Percentiles rank a stretch among this genome's conserved stretches.
Evolutionary conservation across 2,797 vertebrate species (phyloP).

Genomic region (Carcharodon carcharias): DNA sequence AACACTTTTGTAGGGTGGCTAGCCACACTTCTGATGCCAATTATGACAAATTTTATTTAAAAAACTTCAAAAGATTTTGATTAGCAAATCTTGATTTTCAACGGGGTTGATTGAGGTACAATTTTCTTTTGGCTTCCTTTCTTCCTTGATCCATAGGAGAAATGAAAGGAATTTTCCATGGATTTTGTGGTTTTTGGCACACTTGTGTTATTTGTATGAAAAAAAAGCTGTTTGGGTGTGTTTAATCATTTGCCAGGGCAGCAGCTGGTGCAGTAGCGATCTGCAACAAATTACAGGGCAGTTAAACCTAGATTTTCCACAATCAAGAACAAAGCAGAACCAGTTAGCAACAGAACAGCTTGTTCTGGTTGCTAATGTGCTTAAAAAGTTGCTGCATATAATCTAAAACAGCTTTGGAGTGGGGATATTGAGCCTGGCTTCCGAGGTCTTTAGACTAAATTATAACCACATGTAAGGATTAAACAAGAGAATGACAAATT

Average conservation of each 20-base stretch:
- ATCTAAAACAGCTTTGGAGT: slow-evolving; percentile 66
- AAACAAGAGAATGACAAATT: slow-evolving; percentile 61
- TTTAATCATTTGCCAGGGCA: slow-evolving; percentile 66
- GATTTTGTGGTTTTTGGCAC: slow-evolving; percentile 56
- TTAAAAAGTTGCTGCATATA: slow-evolving; percentile 69
- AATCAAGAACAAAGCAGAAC: slow-evolving; percentile 71
- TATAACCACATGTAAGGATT: slow-evolving; percentile 56
- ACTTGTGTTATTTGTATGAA: slow-evolving; percentile 58
- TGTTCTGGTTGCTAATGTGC: slow-evolving; percentile 74
- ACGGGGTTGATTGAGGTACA: slow-evolving; percentile 44
- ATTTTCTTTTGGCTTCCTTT: slow-evolving; percentile 46
- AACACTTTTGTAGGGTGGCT: neutral
- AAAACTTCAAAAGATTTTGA: slow-evolving; percentile 44
- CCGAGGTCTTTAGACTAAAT: slow-evolving; percentile 56
- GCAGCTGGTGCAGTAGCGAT: slow-evolving; percentile 66
- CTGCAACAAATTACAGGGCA: slow-evolving; percentile 68
- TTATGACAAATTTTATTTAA: slow-evolving; percentile 47
- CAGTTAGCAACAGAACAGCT: slow-evolving; percentile 69
- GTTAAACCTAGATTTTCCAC: slow-evolving; percentile 79
- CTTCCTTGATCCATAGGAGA: slow-evolving; percentile 45
- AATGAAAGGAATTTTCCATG: slow-evolving; percentile 46
- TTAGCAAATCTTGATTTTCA: slow-evolving; percentile 40
- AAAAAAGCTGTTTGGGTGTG: slow-evolving; percentile 52
- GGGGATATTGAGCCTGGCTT: slow-evolving; percentile 52
- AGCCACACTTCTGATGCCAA: neutral